These are phyloP conservation scores for Nilaparvata lugens DNA, from an alignment of 1,140 invertebrate species.

Conservation along the genomic window DNA sequence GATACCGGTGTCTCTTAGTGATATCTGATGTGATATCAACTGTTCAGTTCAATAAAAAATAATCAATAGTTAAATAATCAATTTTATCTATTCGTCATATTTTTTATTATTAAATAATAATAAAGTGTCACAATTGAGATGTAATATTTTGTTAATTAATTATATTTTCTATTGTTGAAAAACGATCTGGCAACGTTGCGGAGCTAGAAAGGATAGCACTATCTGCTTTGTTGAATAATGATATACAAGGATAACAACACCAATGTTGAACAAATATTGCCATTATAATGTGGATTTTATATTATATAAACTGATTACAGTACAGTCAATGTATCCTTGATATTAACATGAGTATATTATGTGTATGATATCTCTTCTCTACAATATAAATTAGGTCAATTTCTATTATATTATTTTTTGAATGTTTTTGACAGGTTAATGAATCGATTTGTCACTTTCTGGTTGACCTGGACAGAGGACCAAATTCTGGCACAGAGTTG, in stretches of 20 bases:
- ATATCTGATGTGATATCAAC: no score
- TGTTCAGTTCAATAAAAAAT: no score
- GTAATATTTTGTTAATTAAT: not conserved
- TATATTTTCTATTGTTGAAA: not conserved
- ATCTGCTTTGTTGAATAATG: no score
- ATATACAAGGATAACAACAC: no score
- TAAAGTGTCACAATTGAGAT: no score
- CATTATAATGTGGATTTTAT: not conserved
- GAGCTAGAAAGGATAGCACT: no score
- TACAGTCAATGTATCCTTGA: not conserved
- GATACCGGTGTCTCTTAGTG: no score
- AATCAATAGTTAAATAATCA: no score
- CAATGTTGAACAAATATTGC: no score
- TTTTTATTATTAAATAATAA: no score
- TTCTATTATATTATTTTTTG: not conserved
- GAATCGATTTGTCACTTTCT: conserved; percentile 72
- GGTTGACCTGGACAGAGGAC: conserved; percentile 73
- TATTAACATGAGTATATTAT: not conserved
- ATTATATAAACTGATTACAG: not conserved
- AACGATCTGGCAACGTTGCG: no score
- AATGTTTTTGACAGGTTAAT: conserved; percentile 53
- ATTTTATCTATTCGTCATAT: no score
- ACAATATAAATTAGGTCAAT: not conserved
- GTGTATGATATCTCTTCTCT: not conserved
- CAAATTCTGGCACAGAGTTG: conserved; percentile 42